Conservation (phyloP, 2,113 vertebrate species). For the Amia ocellicauda region DNA sequence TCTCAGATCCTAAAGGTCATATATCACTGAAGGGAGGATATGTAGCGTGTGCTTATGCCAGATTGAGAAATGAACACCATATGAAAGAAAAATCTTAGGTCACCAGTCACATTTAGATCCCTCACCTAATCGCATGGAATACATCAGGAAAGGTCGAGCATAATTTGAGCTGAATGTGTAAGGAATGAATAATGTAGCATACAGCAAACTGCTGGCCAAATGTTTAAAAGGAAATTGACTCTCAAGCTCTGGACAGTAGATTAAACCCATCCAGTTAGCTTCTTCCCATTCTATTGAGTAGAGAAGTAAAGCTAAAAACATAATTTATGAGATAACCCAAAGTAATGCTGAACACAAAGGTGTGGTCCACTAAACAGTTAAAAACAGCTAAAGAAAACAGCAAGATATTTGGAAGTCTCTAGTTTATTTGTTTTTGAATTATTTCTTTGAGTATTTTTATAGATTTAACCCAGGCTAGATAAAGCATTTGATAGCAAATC, state of each 20-base stretch:
- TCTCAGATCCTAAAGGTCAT: conserved; percentile 17
- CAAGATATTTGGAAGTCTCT: too few species aligned
- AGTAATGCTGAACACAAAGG: too few species aligned
- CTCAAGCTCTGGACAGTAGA: conserved; percentile 2
- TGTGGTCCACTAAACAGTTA: too few species aligned
- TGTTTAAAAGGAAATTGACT: background rate
- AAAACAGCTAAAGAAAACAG: too few species aligned
- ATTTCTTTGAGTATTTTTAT: too few species aligned
- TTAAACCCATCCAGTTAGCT: background rate
- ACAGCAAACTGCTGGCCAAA: background rate
- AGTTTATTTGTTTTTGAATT: too few species aligned
- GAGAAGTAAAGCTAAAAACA: background rate
- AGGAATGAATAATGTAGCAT: conserved; percentile 12
- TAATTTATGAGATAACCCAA: background rate
- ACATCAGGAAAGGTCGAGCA: background rate
- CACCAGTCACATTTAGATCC: conserved; percentile 8
- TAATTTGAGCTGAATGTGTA: background rate
- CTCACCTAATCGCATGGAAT: background rate
- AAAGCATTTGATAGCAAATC: too few species aligned
- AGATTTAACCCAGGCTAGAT: too few species aligned
- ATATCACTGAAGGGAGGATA: conserved; percentile 13
- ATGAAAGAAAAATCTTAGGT: conserved; percentile 16
- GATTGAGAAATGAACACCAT: conserved; percentile 16
- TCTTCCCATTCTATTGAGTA: too few species aligned
- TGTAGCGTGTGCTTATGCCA: conserved; percentile 12